phyloP scores from a whole-genome alignment of 2,113 vertebrate species.

The Leptosomus discolor region DNA sequence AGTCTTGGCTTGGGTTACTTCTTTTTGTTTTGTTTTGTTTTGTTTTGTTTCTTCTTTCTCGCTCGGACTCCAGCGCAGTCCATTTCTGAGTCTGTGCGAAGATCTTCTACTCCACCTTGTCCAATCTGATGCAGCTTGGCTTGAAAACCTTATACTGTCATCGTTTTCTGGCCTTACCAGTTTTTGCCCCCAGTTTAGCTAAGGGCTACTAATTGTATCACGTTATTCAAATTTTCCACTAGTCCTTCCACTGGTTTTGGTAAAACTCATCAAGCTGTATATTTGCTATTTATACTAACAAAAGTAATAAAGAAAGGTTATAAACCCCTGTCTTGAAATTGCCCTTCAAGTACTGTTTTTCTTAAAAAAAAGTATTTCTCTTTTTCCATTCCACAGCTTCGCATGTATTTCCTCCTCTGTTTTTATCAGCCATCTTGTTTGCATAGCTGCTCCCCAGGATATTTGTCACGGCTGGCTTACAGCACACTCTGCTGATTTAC shows the following conservation, averaged over 20 bases:
- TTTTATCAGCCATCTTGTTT: constrained; percentile 41
- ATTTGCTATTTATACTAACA: not conserved
- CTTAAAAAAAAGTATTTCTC: not conserved
- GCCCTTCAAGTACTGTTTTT: not conserved
- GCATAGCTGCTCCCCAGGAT: not conserved
- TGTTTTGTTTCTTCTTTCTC: not conserved
- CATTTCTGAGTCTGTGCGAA: not conserved
- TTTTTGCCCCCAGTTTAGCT: not conserved
- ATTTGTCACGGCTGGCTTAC: constrained; percentile 14
- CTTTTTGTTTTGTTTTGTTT: not conserved
- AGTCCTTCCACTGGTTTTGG: not conserved
- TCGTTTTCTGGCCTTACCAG: not conserved
- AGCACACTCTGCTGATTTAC: constrained; percentile 54
- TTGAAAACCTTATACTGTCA: not conserved
- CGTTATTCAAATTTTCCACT: not conserved
- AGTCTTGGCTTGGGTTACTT: not conserved
- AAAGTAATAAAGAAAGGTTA: not conserved
- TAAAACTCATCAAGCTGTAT: not conserved
- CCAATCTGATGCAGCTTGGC: not conserved
- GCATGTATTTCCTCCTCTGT: not conserved
- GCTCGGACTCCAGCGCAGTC: not conserved
- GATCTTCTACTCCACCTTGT: not conserved
- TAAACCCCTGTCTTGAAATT: not conserved
- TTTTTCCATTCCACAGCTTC: not conserved
- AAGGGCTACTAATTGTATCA: not conserved